Conservation (phyloP, 2,888 invertebrate species). For the Andricus curvator region DNA sequence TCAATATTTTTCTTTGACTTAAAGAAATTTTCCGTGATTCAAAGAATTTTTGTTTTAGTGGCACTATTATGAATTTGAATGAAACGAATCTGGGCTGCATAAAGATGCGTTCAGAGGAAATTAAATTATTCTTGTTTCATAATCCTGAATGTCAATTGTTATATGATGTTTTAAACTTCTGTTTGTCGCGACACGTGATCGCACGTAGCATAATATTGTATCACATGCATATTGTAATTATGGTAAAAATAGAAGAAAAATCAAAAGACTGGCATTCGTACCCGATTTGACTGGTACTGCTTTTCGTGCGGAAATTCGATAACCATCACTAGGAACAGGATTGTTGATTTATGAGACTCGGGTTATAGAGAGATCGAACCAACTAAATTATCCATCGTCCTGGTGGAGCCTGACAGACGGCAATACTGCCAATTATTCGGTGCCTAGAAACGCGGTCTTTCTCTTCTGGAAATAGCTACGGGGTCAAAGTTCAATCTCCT, state of each 20-base stretch:
- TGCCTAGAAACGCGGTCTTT: constrained; percentile 25
- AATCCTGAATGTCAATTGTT: no score
- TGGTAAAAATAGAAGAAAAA: background rate
- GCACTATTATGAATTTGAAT: no score
- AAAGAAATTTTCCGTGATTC: no score
- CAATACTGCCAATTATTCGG: constrained; percentile 29
- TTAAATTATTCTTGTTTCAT: background rate
- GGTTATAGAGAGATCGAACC: constrained; percentile 9
- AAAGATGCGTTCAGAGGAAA: background rate
- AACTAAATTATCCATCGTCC: constrained; percentile 23
- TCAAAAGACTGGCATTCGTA: constrained; percentile 7
- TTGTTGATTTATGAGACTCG: constrained; percentile 35
- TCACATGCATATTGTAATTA: constrained; percentile 8
- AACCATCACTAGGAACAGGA: constrained; percentile 12
- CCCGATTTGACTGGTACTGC: constrained; percentile 32
- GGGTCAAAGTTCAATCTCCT: constrained; percentile 40
- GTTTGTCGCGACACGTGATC: background rate
- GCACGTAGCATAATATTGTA: background rate
- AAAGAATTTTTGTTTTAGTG: no score
- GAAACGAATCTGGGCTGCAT: background rate
- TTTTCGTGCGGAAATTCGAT: constrained; percentile 33
- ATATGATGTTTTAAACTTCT: background rate
- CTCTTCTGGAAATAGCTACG: constrained; percentile 28
- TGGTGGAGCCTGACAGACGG: constrained; percentile 17
- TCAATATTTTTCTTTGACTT: no score